Evolutionary conservation across 2,888 invertebrate species (phyloP), one percentile per base, ranked within the genome.

Genomic region (Gibbula magus): DNA sequence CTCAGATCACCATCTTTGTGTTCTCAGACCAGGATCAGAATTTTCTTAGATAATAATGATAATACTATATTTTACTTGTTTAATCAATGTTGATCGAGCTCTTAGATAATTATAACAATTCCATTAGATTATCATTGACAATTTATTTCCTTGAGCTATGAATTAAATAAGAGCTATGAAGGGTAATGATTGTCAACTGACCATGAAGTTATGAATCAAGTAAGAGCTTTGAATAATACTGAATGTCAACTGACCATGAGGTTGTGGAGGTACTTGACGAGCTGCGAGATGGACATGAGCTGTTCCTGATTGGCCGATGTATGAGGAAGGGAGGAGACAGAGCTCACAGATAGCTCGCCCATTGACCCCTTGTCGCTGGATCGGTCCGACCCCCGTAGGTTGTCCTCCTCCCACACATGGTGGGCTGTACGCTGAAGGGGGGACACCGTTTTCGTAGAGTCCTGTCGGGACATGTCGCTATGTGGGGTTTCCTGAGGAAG

Each of bases 231-330:
- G n/a, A 20, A 25, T 5, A 29, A 1, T 67, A 29, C 4, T 67
- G 1, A 18, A 67, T 2, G 3, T 29, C 29, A 32, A 89, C 92
- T 87, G 83, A 93, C 93, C 89, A 97, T 95, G 83, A 98, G 94
- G 29, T 96, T 96, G 92, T 97, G 97, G 73, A 98, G 95, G 87
- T 97, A 96, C 93, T 97, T 96, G 67, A 97, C 96, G 78, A 98
- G 94, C 90, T 96, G 96, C 77, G 97, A 94, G 66, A 96, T 96
- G 5, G 96, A 96, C 90, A 96, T 94, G 89, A 95, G 95, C 88
- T 95, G 95, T 88, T 95, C 95, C 84, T 94, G 93, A 53, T 94
- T 94, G 66, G 94, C 94, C 61, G 94, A 89, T 75, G 94, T 87
- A 10, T 94, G 93, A 79, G 94, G 93, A 56, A 87, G 83, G 0